Evolutionary conservation across 2,888 invertebrate genomes (phyloP).

Genomic region (Phyto melanocephala): DNA sequence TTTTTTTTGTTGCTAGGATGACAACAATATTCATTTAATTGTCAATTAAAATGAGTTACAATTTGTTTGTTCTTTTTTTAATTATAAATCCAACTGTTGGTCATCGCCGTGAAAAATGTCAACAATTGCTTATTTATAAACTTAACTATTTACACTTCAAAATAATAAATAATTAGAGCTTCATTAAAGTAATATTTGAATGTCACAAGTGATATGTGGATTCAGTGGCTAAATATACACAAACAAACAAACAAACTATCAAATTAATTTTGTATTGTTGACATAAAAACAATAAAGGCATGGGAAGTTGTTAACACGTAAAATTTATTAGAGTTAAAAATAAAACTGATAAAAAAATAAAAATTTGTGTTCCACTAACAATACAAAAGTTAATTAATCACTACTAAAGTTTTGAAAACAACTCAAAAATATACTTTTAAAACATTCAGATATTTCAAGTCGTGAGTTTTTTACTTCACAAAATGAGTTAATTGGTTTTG

Average conservation of each 20-base stretch:
- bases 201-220: constrained; percentile 39
- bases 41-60: too few relatives aligned
- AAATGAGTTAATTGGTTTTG: too few relatives aligned
- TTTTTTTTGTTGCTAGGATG: too few relatives aligned
- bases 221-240: background rate
- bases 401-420: too few relatives aligned
- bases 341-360: background rate
- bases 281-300: background rate
- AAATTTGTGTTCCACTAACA: background rate
- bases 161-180: constrained; percentile 32
- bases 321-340: background rate
- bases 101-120: background rate
- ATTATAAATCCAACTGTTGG: background rate
- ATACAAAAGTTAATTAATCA: too few relatives aligned
- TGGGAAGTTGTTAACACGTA: background rate
- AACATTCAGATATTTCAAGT: too few relatives aligned
- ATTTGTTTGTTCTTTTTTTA: too few relatives aligned
- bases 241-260: constrained; percentile 5
- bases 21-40: too few relatives aligned
- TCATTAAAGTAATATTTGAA: constrained; percentile 11
- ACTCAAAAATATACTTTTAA: too few relatives aligned
- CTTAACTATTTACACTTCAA: background rate
- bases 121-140: background rate
- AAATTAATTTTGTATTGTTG: constrained; percentile 23
- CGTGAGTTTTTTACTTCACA: too few relatives aligned